Conservation (phyloP, 1,140 invertebrate genomes). For the Hydropsyche tenuis region DNA sequence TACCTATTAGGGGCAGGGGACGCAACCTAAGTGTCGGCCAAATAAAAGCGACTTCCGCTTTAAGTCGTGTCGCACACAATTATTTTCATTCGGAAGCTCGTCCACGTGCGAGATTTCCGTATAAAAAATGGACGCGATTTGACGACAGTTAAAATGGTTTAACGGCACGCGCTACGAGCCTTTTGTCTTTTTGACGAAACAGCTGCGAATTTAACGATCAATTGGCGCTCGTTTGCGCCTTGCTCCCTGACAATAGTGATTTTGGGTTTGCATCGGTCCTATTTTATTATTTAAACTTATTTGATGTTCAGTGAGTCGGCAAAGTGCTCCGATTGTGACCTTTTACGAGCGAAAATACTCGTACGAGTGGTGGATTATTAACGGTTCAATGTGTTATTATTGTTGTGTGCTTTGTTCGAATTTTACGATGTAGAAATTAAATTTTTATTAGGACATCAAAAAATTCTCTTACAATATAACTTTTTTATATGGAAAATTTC, state of each 20-base stretch:
- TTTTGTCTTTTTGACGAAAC: no score
- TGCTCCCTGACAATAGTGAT: neutral
- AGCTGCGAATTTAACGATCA: no score
- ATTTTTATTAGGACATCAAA: constrained; percentile 4
- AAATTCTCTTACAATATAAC: no score
- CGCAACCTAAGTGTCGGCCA: neutral
- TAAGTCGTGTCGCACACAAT: neutral
- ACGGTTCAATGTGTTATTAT: constrained; percentile 26
- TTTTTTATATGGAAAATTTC: no score
- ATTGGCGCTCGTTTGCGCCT: no score
- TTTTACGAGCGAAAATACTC: neutral
- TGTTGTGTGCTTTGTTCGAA: constrained; percentile 3
- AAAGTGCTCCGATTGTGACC: constrained; percentile 25
- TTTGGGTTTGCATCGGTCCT: constrained; percentile 3
- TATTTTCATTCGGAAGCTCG: no score
- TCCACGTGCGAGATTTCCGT: no score
- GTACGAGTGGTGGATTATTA: constrained; percentile 13
- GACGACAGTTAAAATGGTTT: no score
- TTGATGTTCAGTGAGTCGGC: constrained; percentile 24
- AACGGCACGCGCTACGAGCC: no score
- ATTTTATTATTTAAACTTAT: constrained; percentile 11
- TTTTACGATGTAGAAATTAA: neutral
- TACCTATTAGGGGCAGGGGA: neutral
- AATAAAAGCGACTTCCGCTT: neutral
- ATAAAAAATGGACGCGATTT: no score